Conservation (phyloP, 2,888 invertebrate genomes). For the Macaria liturata region DNA sequence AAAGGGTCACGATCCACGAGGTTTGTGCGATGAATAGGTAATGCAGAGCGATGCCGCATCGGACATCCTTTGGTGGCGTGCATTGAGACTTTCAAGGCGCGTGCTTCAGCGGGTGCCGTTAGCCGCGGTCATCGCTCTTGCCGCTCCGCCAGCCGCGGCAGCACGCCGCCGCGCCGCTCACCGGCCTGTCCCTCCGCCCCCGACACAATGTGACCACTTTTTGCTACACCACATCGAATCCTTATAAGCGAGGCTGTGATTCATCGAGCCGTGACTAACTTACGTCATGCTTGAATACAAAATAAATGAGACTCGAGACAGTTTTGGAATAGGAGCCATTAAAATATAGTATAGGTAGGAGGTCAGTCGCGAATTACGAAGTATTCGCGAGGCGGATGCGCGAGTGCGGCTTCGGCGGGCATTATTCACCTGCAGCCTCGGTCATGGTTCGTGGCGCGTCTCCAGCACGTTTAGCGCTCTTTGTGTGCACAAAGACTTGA, state of each 20-base stretch:
- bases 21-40: conserved; percentile 3
- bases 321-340: conserved; percentile 16
- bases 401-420: conserved; percentile 16
- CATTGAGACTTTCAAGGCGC: conserved; percentile 43
- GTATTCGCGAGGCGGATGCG: not conserved
- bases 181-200: conserved; percentile 22
- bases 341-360: conserved; percentile 1
- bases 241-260: conserved; percentile 25
- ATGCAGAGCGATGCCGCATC: conserved; percentile 23
- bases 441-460: conserved; percentile 45
- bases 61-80: conserved; percentile 43
- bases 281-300: conserved; percentile 22
- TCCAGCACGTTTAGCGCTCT: conserved; percentile 9
- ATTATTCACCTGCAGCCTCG: conserved; percentile 51
- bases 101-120: conserved; percentile 66
- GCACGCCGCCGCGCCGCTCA: conserved; percentile 33
- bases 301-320: conserved; percentile 18
- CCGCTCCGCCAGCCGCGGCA: conserved; percentile 57
- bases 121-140: conserved; percentile 71
- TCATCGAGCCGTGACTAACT: conserved; percentile 32
- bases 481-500: conserved; percentile 7
- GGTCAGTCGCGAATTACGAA: not conserved
- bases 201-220: conserved; percentile 10
- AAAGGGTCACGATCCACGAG: no score
- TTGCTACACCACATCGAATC: conserved; percentile 23